Conservation (phyloP, 2,113 vertebrate species). For the Axis porcinus region DNA sequence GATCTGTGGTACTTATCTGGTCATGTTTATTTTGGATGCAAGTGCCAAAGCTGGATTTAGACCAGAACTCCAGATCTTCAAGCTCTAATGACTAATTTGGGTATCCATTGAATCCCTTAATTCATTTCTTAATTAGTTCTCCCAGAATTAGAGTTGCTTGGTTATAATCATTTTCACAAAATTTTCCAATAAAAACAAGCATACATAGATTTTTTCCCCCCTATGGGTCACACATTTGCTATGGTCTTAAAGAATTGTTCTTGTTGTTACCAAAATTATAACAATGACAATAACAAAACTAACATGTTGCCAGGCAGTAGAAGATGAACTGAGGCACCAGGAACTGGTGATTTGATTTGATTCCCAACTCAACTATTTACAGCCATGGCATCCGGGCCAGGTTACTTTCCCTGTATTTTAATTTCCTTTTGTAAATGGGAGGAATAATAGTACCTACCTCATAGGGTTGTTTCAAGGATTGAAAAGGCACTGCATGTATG, state of each 20-base stretch:
- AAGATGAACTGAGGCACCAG: not conserved
- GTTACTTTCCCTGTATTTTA: not conserved
- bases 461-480: not conserved
- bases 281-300: not conserved
- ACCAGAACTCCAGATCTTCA: constrained; percentile 54
- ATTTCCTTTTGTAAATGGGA: not conserved
- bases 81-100: constrained; percentile 68
- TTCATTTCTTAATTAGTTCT: constrained; percentile 71
- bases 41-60: constrained; percentile 62
- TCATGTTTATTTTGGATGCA: constrained; percentile 61
- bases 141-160: constrained; percentile 72
- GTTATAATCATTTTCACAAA: constrained; percentile 68
- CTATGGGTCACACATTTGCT: not conserved
- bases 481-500: not conserved
- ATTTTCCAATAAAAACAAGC: constrained; percentile 66
- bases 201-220: not conserved
- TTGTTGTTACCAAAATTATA: constrained; percentile 13
- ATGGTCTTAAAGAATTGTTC: not conserved
- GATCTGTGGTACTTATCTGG: constrained; percentile 17
- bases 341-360: not conserved
- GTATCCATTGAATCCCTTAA: constrained; percentile 62
- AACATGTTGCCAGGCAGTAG: not conserved
- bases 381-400: not conserved
- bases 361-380: not conserved
- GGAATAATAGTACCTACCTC: not conserved